phyloP scores from a whole-genome alignment of 2,888 invertebrate species.

The Pristionchus mayeri region DNA sequence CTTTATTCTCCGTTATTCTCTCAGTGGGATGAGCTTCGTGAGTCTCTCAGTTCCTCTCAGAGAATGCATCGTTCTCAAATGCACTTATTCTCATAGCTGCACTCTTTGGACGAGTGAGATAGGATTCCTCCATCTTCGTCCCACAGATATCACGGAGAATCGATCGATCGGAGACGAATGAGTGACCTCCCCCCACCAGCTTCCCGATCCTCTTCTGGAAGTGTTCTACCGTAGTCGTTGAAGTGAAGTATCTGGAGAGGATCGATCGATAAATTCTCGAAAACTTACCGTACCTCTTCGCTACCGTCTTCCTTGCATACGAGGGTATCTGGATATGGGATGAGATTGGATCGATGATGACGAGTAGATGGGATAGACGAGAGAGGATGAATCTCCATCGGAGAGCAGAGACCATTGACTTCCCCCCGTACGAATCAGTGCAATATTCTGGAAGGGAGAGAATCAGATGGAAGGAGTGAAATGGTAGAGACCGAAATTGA shows the following conservation, averaged over 20 bases:
- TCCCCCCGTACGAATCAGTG: conserved; percentile 53
- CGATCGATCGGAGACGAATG: conserved; percentile 23
- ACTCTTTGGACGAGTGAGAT: conserved; percentile 41
- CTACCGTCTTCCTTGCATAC: conserved; percentile 43
- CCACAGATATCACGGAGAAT: conserved; percentile 24
- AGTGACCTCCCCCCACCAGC: neutral
- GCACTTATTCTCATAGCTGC: conserved; percentile 8
- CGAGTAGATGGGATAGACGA: conserved; percentile 33
- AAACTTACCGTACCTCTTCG: conserved; percentile 27
- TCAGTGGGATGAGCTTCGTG: too few species aligned
- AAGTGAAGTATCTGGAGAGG: conserved; percentile 38
- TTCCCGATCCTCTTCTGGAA: conserved; percentile 48
- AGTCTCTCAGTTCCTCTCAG: neutral
- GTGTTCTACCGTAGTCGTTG: conserved; percentile 9
- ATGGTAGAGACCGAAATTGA: conserved; percentile 35
- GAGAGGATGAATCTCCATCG: conserved; percentile 46
- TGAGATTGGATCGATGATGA: conserved; percentile 2
- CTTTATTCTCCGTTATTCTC: neutral
- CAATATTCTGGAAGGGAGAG: conserved; percentile 54
- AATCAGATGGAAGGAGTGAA: neutral
- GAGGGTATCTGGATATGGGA: conserved; percentile 24
- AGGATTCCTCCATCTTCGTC: conserved; percentile 28
- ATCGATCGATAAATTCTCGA: neutral
- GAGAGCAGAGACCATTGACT: conserved; percentile 32
- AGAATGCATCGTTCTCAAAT: conserved; percentile 47